These are phyloP conservation scores for Cochlearius cochlearius DNA, from an alignment of 2,113 vertebrate species.

Conservation along the genomic window DNA sequence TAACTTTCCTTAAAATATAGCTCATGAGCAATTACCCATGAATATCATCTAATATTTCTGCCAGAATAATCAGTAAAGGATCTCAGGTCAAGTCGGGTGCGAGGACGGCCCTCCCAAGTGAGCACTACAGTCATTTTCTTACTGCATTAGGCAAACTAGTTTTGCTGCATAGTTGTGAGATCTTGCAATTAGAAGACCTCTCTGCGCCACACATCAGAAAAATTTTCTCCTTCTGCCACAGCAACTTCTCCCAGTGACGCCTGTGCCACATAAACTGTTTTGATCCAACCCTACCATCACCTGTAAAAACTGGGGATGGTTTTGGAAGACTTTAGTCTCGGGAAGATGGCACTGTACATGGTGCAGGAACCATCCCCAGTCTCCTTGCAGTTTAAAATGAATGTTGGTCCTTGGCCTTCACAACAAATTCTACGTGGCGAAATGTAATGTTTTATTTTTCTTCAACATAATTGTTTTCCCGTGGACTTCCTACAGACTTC, in stretches of 20 bases:
- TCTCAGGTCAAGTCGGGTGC: background rate
- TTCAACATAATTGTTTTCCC: background rate
- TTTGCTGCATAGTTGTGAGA: background rate
- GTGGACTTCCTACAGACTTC: background rate
- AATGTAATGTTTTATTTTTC: background rate
- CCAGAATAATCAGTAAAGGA: background rate
- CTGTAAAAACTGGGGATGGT: background rate
- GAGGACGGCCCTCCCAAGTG: background rate
- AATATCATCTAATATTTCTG: background rate
- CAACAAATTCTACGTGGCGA: background rate
- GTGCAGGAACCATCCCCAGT: background rate
- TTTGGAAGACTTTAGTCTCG: background rate
- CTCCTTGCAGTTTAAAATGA: background rate
- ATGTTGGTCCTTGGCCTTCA: background rate
- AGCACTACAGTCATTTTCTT: background rate
- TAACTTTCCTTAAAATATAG: background rate
- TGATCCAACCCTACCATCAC: background rate
- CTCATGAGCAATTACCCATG: fast-evolving
- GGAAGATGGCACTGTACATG: background rate
- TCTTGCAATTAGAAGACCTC: background rate
- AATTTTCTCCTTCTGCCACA: background rate
- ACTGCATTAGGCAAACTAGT: background rate
- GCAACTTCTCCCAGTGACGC: background rate
- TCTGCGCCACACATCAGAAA: background rate
- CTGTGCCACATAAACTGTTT: background rate